Base-by-base conservation (phyloP, 37 sponge, comb jelly and placozoan genomes). In the Hexactinellida sp. region DNA sequence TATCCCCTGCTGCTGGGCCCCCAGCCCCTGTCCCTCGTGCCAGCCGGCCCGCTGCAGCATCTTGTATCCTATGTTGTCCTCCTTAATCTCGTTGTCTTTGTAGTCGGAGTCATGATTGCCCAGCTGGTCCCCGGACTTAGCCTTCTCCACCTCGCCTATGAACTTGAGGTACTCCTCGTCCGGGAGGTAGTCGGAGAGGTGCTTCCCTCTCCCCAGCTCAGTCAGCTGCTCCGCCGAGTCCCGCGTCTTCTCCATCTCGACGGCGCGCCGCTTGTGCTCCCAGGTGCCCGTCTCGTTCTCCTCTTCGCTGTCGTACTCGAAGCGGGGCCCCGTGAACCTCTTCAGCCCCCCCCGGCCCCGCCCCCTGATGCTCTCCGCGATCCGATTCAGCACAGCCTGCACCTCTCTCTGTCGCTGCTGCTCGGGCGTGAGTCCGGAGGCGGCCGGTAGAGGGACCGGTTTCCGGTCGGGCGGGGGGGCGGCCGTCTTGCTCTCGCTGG, bases 251-350 rank as follows among this genome's bases (percentile, higher is more conserved):
- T 54, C 24, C 94, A 98, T 95, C 86, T 98, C 99, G 25, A 86
- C 38, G 9, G 39, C 36, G 76, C 99, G 54, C 54, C 76, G 37
- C 86, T 94, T 98, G 89, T 98, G 99, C 38, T 98, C 99, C 95
- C 95, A 95, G 0, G 95, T 93, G 10, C 95, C 95, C 38, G 86
- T 89, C 36, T 95, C 94, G 35, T 84, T 86, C 19, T 95, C 95
- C 86, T 97, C 98, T 84, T 97, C 95, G 86, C 93, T 93, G 86
- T 97, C 98, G 82, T 97, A 97, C 88, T 97, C 95, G 52, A 90
- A 92, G 85, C 87, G 83, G 83, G 54, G 84, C 38, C 85, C 34
- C 37, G 25, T 76, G n/a, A 71, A 36, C 36, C 39, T 88, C 71
- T 89, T 93, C 36, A 9, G 30, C 24, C 38, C 83, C 1, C 71